Evolutionary conservation across 2,797 vertebrate genomes (phyloP), one percentile per base, ranked within the genome.

Genomic region (Threskiornis aethiopicus): DNA sequence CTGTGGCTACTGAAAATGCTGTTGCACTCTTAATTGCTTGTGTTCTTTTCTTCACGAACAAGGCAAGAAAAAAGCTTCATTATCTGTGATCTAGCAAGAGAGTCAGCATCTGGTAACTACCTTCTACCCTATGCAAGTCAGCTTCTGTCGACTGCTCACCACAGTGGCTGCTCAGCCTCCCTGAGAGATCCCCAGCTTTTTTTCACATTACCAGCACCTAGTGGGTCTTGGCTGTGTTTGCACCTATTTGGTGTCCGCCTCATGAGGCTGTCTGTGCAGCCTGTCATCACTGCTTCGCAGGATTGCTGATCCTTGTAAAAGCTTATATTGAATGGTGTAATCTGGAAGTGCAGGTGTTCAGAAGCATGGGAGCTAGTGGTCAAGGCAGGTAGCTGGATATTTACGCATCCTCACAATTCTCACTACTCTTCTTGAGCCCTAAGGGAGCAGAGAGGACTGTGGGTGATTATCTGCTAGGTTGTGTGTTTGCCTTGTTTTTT

Each of bases 51-150:
- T 89, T 91, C 29, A 18, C 62, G 49, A 75, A 64, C 28, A 75
- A 64, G 41, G 41, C 61, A 75, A 89, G 69, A 61, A 73, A 39
- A 77, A 72, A 90, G 16, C 31, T 54, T 70, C 2, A 16, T 58
- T 81, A 77, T 52, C 37, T 67, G 25, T 2, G 0, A 52, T 58
- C 35, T 59, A 75, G 15, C 19, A 80, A 42, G 57, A 59, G 39
- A 52, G 47, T 72, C 55, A 70, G 51, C 47, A 73, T 41, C 25
- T 29, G 29, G 10, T 73, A 80, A 47, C 25, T 61, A n/a, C 17
- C 16, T 17, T 33, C 19, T 42, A 7, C 37, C 28, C 4, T 47
- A 10, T 31, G 67, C 31, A 10, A 4, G n/a, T 52, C 0, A 0
- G 66, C 58, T 65, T 70, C 24, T 55, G 39, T 58, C 8, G 17